These are phyloP conservation scores for Fratercula arctica DNA, from an alignment of 2,797 vertebrate genomes.

Conservation along the genomic window DNA sequence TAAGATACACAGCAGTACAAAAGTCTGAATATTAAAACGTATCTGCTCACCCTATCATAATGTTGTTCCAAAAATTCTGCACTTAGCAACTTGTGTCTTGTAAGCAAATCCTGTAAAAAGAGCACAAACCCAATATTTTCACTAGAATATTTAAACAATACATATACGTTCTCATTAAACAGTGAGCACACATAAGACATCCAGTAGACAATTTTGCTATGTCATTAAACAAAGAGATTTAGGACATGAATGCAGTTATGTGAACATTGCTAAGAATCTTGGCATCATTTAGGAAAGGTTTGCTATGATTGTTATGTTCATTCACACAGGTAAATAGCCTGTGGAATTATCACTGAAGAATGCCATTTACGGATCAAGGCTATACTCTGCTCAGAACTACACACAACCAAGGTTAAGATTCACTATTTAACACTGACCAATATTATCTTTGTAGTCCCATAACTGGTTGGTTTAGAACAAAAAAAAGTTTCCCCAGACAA, in stretches of 20 bases:
- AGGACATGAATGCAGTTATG: background rate
- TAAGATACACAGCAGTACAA: background rate
- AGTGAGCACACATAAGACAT: background rate
- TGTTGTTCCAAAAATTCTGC: slow-evolving; percentile 97
- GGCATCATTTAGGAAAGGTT: background rate
- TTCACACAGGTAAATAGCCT: background rate
- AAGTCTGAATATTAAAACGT: background rate
- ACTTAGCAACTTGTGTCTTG: slow-evolving; percentile 97
- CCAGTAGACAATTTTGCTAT: background rate
- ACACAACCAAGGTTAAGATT: background rate
- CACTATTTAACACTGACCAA: background rate
- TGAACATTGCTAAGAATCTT: background rate
- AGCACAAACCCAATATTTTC: slow-evolving; percentile 30
- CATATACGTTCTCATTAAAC: background rate
- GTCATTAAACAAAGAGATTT: background rate
- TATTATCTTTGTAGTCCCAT: background rate
- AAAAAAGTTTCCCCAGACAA: background rate
- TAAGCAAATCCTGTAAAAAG: slow-evolving; percentile 91
- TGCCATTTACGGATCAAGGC: background rate
- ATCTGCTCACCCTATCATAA: slow-evolving; percentile 91
- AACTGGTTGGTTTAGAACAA: background rate
- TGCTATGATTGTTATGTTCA: background rate
- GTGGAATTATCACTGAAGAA: background rate
- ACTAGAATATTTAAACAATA: background rate
- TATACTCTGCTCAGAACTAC: background rate